Evolutionary conservation across 2,113 vertebrate species (phyloP), one percentile per base, ranked within the genome.

Genomic region (Catharus minimus): DNA sequence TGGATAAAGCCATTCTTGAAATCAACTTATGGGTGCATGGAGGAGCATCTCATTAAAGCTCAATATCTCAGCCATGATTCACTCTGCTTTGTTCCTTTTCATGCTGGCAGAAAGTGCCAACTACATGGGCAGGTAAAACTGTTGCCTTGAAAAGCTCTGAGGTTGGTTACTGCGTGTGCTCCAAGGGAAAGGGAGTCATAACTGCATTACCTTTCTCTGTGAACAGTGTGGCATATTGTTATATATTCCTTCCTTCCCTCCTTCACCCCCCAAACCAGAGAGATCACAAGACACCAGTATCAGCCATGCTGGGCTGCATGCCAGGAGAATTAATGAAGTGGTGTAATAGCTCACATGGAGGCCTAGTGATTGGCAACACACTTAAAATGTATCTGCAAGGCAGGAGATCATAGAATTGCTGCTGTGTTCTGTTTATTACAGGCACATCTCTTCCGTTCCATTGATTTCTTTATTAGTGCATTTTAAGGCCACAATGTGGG

Each of bases 281-380:
- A 88, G 84, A 94, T 94, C 91, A 93, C 83, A 97, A 85, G 65
- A 89, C 85, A 91, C 89, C 92, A 90, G 67, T 60, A 96, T 57
- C 90, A 88, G 71, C 86, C 81, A 84, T n/a, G 89, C 92, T 91
- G 94, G 93, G 96, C 94, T 91, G 50, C 90, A 86, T 87, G 95
- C 96, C 95, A 95, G 86, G 93, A 95, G 93, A 96, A 96, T 94
- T 97, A 97, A 97, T 96, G 95, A 96, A 95, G 96, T 96, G 95
- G 92, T 95, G 93, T 96, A 95, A 97, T 95, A 96, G 95, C 95
- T 96, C 92, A 96, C 95, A 96, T 2, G n/a, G 96, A 95, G 68
- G 77, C 68, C 89, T 85, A 85, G 89, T 94, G 93, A 96, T 89
- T 95, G 96, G 90, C 93, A 93, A 65, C 72, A 73, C 76, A 33